Conservation (phyloP, 2,797 vertebrate genomes). For the Vespertilio murinus region DNA sequence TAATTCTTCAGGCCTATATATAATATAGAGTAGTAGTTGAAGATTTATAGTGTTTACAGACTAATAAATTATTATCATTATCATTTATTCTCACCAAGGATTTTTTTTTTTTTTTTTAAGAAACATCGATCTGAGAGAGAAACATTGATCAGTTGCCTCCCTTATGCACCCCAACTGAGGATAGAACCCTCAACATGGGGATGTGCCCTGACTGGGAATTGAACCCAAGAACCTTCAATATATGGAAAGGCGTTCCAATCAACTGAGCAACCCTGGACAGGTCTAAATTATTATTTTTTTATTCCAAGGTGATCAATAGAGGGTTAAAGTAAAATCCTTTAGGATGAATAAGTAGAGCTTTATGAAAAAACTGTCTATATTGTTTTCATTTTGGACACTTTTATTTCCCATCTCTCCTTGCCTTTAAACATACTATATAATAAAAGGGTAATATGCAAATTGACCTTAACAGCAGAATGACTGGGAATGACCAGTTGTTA, state of each 20-base stretch:
- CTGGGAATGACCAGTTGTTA: no score
- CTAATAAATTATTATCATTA: neutral
- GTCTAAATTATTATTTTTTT: neutral
- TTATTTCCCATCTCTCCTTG: neutral
- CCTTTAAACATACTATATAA: neutral
- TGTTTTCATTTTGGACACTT: slow-evolving; percentile 15
- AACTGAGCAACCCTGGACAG: no score
- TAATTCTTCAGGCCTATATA: slow-evolving; percentile 1
- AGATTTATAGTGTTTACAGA: slow-evolving; percentile 30
- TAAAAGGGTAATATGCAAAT: no score
- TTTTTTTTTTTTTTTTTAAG: neutral
- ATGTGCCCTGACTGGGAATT: no score
- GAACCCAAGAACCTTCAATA: no score
- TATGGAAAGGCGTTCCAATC: no score
- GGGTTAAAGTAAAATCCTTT: slow-evolving; percentile 15
- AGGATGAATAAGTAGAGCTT: slow-evolving; percentile 12
- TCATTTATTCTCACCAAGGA: neutral
- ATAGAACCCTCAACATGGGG: no score
- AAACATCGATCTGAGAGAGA: neutral
- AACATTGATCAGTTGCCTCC: neutral
- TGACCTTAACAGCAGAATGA: no score
- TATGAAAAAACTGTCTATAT: neutral
- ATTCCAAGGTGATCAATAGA: neutral
- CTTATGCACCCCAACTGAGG: no score
- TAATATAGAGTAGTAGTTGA: neutral